These are phyloP conservation scores for Nymphalis urticae DNA, from an alignment of 2,888 invertebrate species.

Conservation along the genomic window DNA sequence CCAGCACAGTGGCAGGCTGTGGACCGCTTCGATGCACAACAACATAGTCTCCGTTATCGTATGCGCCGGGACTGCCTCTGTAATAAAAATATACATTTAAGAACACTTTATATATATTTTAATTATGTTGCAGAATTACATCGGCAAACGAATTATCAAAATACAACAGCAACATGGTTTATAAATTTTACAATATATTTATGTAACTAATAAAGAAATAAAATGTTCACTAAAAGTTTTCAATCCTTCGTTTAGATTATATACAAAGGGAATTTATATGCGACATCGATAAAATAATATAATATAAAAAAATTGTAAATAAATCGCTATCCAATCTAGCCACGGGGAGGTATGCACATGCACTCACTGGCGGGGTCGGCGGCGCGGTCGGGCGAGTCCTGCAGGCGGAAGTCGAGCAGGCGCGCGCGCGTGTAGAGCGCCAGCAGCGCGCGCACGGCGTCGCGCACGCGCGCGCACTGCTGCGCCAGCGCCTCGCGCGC, in stretches of 20 bases:
- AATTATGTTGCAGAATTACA: neutral
- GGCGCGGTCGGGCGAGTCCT: constrained; percentile 80
- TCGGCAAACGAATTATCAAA: no score
- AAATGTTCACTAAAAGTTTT: no score
- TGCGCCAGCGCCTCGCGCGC: constrained; percentile 83
- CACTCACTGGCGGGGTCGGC: constrained; percentile 68
- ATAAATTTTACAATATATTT: no score
- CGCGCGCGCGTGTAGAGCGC: constrained; percentile 93
- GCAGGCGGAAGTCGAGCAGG: constrained; percentile 90
- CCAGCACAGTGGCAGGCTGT: constrained; percentile 89
- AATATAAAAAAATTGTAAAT: no score
- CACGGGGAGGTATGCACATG: no score
- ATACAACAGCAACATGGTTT: no score
- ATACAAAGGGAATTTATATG: no score
- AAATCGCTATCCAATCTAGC: no score
- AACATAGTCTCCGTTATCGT: constrained; percentile 88
- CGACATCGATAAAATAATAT: no score
- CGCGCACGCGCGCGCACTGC: constrained; percentile 87
- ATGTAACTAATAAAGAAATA: no score
- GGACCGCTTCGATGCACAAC: constrained; percentile 91
- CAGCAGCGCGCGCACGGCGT: constrained; percentile 90
- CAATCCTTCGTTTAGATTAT: no score
- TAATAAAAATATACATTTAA: neutral
- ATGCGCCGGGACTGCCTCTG: constrained; percentile 86
- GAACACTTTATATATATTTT: neutral